phyloP scores from a whole-genome alignment of 2,113 vertebrate species.

The Potamarius usumacintae region DNA sequence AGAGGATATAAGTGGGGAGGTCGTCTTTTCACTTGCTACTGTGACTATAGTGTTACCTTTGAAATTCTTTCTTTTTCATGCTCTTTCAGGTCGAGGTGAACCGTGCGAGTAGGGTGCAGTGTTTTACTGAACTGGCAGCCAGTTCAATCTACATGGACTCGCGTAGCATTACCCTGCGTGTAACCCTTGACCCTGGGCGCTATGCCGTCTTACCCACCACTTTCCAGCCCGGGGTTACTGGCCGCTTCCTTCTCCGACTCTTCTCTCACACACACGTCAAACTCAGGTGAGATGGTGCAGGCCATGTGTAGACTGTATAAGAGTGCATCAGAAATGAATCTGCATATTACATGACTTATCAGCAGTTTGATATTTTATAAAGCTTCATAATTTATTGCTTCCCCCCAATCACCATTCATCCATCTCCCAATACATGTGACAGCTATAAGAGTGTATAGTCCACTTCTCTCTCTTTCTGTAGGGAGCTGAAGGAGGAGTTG shows the following conservation, averaged over 20 bases:
- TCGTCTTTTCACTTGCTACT: not conserved
- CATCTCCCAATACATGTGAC: not conserved
- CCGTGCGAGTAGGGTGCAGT: slow-evolving; percentile 73
- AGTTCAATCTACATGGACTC: slow-evolving; percentile 81
- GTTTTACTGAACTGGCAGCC: slow-evolving; percentile 70
- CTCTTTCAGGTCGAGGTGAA: slow-evolving; percentile 75
- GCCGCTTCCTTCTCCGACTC: slow-evolving; percentile 73
- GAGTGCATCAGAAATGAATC: not conserved
- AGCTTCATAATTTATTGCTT: not conserved
- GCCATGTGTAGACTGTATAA: not conserved
- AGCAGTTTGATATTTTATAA: not conserved
- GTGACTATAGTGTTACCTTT: not conserved
- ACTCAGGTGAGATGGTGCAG: slow-evolving; percentile 62
- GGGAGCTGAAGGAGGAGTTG: slow-evolving; percentile 71
- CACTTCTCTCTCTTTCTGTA: slow-evolving; percentile 37
- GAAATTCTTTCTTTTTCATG: not conserved
- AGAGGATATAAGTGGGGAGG: not conserved
- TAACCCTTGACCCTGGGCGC: slow-evolving; percentile 65
- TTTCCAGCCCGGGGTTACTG: slow-evolving; percentile 70
- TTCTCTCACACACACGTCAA: slow-evolving; percentile 68
- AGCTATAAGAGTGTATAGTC: not conserved
- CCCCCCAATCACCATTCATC: not conserved
- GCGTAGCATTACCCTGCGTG: slow-evolving; percentile 74
- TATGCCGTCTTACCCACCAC: slow-evolving; percentile 78
- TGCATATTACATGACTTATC: not conserved